Evolutionary conservation across 2,113 vertebrate species (phyloP), one percentile per base, ranked within the genome.

Genomic region (Megaleporinus macrocephalus): DNA sequence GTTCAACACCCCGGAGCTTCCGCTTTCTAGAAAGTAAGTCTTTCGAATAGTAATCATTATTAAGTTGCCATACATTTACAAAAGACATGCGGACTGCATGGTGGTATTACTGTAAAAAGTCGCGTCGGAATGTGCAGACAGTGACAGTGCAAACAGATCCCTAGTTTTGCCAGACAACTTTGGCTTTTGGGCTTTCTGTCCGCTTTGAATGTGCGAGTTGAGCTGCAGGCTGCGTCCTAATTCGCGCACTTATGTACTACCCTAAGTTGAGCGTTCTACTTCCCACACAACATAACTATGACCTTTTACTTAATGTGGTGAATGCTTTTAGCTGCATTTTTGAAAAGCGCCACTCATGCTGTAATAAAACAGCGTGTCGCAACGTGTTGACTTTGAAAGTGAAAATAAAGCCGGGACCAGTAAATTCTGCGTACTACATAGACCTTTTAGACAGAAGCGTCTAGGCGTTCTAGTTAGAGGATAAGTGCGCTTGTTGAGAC

Each of bases 1-100:
- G 73, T 76, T 75, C 29, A 76, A 24, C 5, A 22, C 5, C 73
- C 18, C 69, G 44, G 41, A 16, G 55, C n/a, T 76, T 76, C 73
- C 57, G 73, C 36, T 76, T 76, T 33, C 73, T 75, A 57, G 22
- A 70, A 62, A 61, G 57, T 62, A 44, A 55, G 47, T 30, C 7
- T 29, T 73, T 30, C 53, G 16, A 73, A 55, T 70, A 36, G 36
- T 33, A 22, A 15, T 44, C 15, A 24, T 75, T 7, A 69, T 66
- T 33, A 18, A 5, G 24, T 53, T 75, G 36, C 5, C 16, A 24
- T 59, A 59, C 24, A 59, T n/a, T 24, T 2, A 26, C 4, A 26
- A 5, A 26, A 12, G 57, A 22, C 10, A 24, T 13, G n/a, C 24
- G n/a, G 6, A n/a, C 57, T 26, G 57, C 22, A 61, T 13, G 3